Base-by-base conservation (phyloP, 2,113 vertebrate species). In the Dendropsophus ebraccatus region DNA sequence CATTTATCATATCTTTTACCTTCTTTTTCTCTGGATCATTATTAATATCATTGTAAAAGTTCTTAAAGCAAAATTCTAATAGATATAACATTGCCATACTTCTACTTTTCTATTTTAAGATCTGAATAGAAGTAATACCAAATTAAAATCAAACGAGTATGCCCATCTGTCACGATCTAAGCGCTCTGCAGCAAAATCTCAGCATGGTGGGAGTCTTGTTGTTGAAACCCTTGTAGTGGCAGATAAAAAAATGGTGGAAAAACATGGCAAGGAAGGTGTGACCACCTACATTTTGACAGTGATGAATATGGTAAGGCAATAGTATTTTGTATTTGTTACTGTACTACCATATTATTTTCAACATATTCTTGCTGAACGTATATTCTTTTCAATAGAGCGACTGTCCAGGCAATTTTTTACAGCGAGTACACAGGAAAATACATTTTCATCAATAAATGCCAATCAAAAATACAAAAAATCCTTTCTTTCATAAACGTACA, bases 191-290 rank as follows among this genome's bases (percentile, higher is more conserved):
- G 92, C 95, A 82, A 94, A 95, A 89, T 93, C 94, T 49, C 96
- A 95, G 82, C 94, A 95, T 62, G 95, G 95, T 32, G 94, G 93
- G 17, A 93, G 93, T 19, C 93, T 99, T 11, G 98, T 96, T 0
- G 98, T 99, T 88, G 98, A 99, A 91, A 99, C 98, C 0, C 95
- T 99, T 25, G 98, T 99, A 89, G 98, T 99, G 88, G 98, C 98
- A 0, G 98, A 99, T 91, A 96, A 92, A 92, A 98, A 96, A 92
- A 98, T 99, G 98, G 84, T 99, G 91, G 97, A 98, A 86, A 99
- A 98, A 78, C 98, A 99, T 0, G 96, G 97, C 91, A 94, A 95
- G 87, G 97, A 97, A 25, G 97, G 98, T 0, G 94, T 99, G 82
- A 99, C 98, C 87, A 99, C 97, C 0, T 99, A 99, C 81, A 94